A percentile compares a stretch with the other conserved stretches of the same genome.
These are phyloP conservation scores for Varanus komodoensis DNA, from an alignment of 2,113 vertebrate species.

Conservation along the genomic window DNA sequence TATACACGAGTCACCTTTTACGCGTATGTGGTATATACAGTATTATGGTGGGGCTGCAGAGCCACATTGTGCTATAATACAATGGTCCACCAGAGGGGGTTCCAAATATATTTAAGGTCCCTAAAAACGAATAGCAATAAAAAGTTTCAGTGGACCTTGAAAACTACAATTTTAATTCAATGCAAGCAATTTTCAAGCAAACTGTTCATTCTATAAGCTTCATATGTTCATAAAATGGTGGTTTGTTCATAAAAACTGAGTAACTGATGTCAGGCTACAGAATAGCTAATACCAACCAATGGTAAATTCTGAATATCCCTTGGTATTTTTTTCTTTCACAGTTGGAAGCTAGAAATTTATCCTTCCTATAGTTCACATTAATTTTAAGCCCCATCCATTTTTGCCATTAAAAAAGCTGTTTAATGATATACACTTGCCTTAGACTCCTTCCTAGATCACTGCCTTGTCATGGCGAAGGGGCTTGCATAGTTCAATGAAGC, in stretches of 20 bases:
- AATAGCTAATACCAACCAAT: background rate
- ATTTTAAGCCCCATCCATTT: background rate
- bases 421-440: background rate
- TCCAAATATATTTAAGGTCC: background rate
- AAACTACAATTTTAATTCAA: accelerated
- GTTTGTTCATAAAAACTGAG: background rate
- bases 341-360: background rate
- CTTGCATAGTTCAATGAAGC: too few relatives aligned
- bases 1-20: too few relatives aligned
- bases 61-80: background rate
- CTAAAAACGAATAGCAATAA: accelerated
- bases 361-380: background rate
- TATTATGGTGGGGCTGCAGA: background rate
- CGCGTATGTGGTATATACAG: background rate
- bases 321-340: background rate
- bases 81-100: slow-evolving; percentile 60
- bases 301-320: background rate
- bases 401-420: background rate
- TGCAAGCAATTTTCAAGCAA: background rate
- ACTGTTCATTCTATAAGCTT: background rate
- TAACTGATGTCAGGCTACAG: background rate
- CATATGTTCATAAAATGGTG: background rate
- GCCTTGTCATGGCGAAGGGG: too few relatives aligned
- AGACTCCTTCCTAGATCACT: background rate
- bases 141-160: background rate